Evolutionary conservation across 1,140 invertebrate genomes (phyloP).

Genomic region (Potamilus streckersoni): DNA sequence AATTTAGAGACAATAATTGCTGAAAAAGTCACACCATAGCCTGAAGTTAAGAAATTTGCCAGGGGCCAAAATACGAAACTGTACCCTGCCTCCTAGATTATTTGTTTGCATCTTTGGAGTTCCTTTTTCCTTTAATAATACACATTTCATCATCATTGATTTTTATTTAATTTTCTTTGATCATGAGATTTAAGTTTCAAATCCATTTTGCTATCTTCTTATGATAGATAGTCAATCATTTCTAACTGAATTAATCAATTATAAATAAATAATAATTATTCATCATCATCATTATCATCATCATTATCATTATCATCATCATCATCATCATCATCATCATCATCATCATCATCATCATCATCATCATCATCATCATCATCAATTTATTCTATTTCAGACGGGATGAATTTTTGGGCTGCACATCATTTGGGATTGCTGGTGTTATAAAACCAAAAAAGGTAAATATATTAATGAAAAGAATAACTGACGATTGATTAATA

Average conservation of each 20-base stretch:
- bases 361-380: background rate
- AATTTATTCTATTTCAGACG: slow-evolving; percentile 1
- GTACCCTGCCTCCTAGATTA: background rate
- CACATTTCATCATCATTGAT: background rate
- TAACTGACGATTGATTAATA: too few species aligned
- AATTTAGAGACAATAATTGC: too few species aligned
- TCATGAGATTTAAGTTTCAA: background rate
- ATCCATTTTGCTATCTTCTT: background rate
- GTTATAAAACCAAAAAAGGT: too few species aligned
- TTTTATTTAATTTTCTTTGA: background rate
- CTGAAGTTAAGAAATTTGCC: too few species aligned
- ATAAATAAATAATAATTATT: background rate
- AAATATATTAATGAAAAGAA: too few species aligned
- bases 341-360: background rate
- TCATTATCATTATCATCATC: background rate
- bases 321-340: background rate
- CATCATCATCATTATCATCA: background rate
- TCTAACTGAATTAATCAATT: background rate
- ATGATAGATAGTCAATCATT: background rate
- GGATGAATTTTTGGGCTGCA: slow-evolving; percentile 20
- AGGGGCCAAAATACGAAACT: too few species aligned
- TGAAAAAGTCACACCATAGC: too few species aligned
- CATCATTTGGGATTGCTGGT: slow-evolving; percentile 10
- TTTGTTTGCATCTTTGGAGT: background rate
- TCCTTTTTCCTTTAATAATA: background rate